These are phyloP conservation scores for Bombus superbus DNA, from an alignment of 1,140 invertebrate genomes.

Conservation along the genomic window DNA sequence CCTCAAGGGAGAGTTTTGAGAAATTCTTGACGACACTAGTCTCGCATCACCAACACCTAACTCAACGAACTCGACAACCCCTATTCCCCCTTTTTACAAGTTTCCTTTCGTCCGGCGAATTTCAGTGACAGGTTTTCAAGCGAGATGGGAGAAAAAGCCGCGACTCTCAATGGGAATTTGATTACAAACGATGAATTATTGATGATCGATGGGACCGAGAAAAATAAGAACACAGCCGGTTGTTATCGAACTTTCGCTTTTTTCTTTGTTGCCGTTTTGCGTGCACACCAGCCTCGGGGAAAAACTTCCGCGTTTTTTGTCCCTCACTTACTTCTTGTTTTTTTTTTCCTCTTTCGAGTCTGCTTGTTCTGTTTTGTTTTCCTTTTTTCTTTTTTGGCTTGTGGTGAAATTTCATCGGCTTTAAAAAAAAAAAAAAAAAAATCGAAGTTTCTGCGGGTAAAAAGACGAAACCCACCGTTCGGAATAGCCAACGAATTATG, in stretches of 20 bases:
- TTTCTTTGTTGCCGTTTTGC: constrained; percentile 8
- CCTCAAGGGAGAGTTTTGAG: not conserved
- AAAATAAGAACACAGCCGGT: constrained; percentile 24
- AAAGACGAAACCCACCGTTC: not conserved
- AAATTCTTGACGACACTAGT: constrained; percentile 22
- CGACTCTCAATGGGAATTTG: constrained; percentile 32
- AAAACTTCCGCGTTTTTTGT: not conserved
- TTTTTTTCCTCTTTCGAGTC: not conserved
- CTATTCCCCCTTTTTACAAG: not conserved
- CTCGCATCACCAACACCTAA: not conserved
- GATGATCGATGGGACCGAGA: constrained; percentile 29
- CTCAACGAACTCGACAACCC: not conserved
- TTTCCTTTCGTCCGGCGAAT: not conserved
- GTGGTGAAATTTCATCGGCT: not conserved
- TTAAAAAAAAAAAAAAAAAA: not conserved
- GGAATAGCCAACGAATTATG: not conserved
- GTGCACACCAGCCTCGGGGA: not conserved
- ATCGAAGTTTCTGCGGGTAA: not conserved
- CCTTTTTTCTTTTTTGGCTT: not conserved
- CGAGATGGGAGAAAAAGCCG: not conserved
- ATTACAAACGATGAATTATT: constrained; percentile 45
- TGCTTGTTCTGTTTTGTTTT: not conserved
- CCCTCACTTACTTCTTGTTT: not conserved
- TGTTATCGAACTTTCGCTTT: constrained; percentile 8
- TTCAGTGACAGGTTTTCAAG: not conserved